Conservation (phyloP, 2,888 invertebrate species). For the Dolichomitus sp. region DNA sequence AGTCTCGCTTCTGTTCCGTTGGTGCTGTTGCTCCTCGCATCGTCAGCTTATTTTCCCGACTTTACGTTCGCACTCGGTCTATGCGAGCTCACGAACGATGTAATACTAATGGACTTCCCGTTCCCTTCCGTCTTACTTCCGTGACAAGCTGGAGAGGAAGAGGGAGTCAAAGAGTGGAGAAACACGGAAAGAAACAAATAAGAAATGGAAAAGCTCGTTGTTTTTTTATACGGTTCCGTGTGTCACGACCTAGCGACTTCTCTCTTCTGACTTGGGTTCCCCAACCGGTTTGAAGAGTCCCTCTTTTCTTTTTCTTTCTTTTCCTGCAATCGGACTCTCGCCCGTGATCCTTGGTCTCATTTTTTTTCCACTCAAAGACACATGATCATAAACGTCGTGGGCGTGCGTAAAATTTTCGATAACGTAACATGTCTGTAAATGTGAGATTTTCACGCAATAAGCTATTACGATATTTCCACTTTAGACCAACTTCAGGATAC, state of each 20-base stretch:
- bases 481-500: too few species aligned
- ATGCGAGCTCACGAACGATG: slow-evolving; percentile 34
- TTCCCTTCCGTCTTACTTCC: slow-evolving; percentile 51
- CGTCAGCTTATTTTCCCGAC: slow-evolving; percentile 33
- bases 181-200: slow-evolving; percentile 18
- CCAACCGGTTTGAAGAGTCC: neutral
- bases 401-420: neutral
- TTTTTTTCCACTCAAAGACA: neutral
- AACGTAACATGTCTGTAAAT: neutral
- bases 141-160: slow-evolving; percentile 1
- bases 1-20: slow-evolving; percentile 13
- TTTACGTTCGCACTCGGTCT: slow-evolving; percentile 17
- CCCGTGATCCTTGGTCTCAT: neutral
- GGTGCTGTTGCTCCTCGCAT: slow-evolving; percentile 12
- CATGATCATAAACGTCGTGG: neutral
- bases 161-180: neutral
- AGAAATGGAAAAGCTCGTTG: slow-evolving; percentile 14
- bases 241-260: slow-evolving; percentile 46
- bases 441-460: too few species aligned
- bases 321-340: neutral
- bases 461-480: too few species aligned
- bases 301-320: neutral
- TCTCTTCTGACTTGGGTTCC: slow-evolving; percentile 15
- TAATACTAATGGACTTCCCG: slow-evolving; percentile 38
- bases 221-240: slow-evolving; percentile 78